Evolutionary conservation across 2,888 invertebrate genomes (phyloP).

Genomic region (Netelia fuscicornis): DNA sequence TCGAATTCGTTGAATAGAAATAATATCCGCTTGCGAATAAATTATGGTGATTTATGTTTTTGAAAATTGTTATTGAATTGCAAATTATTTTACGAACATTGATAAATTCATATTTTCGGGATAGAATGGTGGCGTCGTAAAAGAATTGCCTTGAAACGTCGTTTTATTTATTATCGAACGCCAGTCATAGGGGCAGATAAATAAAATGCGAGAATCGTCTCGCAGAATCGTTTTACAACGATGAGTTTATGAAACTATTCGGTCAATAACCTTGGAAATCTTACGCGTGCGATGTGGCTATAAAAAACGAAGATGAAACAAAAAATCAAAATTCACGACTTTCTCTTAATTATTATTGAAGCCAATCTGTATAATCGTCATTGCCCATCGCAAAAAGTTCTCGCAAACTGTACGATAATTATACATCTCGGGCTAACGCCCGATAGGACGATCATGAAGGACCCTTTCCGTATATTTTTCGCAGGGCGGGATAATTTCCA

Average conservation of each 20-base stretch:
- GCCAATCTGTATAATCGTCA: constrained; percentile 13
- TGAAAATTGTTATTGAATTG: too few species aligned
- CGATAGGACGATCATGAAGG: constrained; percentile 55
- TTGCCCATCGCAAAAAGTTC: constrained; percentile 29
- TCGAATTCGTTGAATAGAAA: too few species aligned
- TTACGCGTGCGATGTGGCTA: not conserved
- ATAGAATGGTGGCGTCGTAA: too few species aligned
- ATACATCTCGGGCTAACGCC: constrained; percentile 26
- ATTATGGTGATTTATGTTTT: too few species aligned
- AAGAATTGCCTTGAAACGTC: too few species aligned
- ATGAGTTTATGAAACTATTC: not conserved
- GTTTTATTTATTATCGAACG: too few species aligned
- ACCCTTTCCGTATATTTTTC: constrained; percentile 36
- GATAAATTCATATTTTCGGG: too few species aligned
- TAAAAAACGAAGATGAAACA: not conserved
- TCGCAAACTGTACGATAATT: constrained; percentile 17
- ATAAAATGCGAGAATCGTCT: not conserved
- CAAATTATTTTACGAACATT: too few species aligned
- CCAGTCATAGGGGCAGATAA: not conserved
- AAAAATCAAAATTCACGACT: not conserved
- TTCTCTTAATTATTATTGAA: not conserved
- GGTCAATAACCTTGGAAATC: not conserved
- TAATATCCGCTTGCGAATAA: too few species aligned
- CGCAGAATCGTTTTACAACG: not conserved
- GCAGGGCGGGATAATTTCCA: constrained; percentile 51